Conservation (phyloP, 1,140 invertebrate species). For the Neocloeon triangulifer region DNA sequence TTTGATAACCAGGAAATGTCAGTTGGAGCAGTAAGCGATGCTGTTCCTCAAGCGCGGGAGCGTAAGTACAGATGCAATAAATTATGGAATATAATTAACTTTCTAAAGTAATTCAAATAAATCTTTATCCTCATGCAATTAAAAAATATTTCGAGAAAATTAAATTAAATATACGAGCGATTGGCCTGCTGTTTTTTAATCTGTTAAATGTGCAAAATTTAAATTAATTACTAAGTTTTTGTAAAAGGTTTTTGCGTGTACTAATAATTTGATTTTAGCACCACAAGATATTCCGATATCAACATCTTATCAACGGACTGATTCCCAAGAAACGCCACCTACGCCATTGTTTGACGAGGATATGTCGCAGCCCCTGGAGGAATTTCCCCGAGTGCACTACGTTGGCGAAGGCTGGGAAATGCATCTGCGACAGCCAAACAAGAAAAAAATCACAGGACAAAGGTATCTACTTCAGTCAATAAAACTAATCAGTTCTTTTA, state of each 20-base stretch:
- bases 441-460: conserved; percentile 95
- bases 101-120: no score
- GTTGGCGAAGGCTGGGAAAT: conserved; percentile 87
- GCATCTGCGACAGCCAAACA: conserved; percentile 84
- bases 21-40: conserved; percentile 15
- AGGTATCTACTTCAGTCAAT: conserved; percentile 20
- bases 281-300: no score
- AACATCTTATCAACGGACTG: conserved; percentile 1
- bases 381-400: conserved; percentile 65
- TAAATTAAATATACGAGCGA: no score
- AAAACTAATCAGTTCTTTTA: no score
- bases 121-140: no score
- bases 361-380: conserved; percentile 74
- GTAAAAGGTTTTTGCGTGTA: neutral
- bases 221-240: conserved; percentile 3
- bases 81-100: no score
- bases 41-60: conserved; percentile 11
- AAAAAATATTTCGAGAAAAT: no score
- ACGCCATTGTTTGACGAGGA: conserved; percentile 91
- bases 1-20: conserved; percentile 47
- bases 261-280: no score
- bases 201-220: no score
- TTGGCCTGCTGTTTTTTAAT: no score
- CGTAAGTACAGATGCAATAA: no score
- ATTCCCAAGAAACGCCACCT: conserved; percentile 48